phyloP scores from a whole-genome alignment of 2,888 invertebrate species.

The Margaritifera margaritifera region DNA sequence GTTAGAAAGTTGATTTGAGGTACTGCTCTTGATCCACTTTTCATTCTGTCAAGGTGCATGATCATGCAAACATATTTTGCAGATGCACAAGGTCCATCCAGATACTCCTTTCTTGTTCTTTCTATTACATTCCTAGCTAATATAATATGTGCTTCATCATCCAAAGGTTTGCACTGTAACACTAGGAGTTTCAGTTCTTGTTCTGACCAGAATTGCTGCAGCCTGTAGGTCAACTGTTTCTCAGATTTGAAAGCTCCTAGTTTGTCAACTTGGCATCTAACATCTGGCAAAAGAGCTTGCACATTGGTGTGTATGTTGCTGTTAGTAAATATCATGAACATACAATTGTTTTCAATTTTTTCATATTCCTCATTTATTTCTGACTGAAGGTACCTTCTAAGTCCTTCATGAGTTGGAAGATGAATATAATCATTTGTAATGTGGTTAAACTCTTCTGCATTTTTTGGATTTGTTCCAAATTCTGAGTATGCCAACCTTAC shows the following conservation, averaged over 20 bases:
- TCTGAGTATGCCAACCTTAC: conserved; percentile 16
- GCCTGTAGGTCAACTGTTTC: conserved; percentile 31
- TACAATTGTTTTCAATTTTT: background rate
- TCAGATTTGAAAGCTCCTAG: conserved; percentile 50
- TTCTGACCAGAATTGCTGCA: conserved; percentile 37
- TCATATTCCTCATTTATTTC: background rate
- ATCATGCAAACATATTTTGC: conserved; percentile 27
- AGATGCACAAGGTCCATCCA: background rate
- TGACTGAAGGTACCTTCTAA: background rate
- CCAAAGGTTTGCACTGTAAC: conserved; percentile 38
- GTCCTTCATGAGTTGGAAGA: conserved; percentile 41
- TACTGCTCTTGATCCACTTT: conserved; percentile 8
- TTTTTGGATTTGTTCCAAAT: background rate
- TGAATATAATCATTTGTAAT: conserved; percentile 21
- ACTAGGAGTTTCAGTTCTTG: conserved; percentile 21
- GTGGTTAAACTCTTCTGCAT: background rate
- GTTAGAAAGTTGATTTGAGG: conserved; percentile 6
- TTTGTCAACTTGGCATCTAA: conserved; percentile 33
- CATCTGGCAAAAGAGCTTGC: background rate
- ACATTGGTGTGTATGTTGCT: conserved; percentile 36
- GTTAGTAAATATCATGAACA: conserved; percentile 39
- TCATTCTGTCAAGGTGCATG: conserved; percentile 23
- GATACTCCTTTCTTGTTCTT: conserved; percentile 14
- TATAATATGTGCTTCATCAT: conserved; percentile 42
- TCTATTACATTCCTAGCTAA: conserved; percentile 40